phyloP scores from a whole-genome alignment of 2,888 invertebrate species.

The Agrotis clavis region DNA sequence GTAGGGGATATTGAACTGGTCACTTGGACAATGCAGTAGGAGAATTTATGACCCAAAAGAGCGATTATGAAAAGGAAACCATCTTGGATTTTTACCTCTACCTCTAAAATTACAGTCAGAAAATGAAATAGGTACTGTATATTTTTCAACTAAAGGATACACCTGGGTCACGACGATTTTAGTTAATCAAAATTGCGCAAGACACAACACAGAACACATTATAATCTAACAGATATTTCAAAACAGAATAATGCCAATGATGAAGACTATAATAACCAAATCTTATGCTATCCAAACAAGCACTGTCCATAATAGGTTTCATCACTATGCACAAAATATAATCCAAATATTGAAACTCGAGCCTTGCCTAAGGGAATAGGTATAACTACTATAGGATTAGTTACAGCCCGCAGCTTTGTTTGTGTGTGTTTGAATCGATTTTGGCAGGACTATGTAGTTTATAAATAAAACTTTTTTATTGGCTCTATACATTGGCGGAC shows the following conservation, averaged over 20 bases:
- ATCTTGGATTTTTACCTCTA: too few relatives aligned
- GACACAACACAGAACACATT: too few relatives aligned
- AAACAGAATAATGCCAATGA: too few relatives aligned
- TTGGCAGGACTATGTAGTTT: constrained; percentile 25
- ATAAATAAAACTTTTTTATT: constrained; percentile 52
- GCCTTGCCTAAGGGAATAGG: constrained; percentile 28
- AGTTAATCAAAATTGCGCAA: too few relatives aligned
- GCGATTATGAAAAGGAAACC: neutral
- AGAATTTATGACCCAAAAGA: neutral
- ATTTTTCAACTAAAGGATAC: too few relatives aligned
- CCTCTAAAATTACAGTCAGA: too few relatives aligned
- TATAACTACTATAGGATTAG: constrained; percentile 30
- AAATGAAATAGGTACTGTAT: too few relatives aligned
- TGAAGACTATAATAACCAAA: too few relatives aligned
- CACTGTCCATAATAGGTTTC: constrained; percentile 8
- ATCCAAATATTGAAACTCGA: constrained; percentile 21
- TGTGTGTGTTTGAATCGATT: constrained; percentile 46
- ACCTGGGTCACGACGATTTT: too few relatives aligned
- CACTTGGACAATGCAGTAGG: neutral
- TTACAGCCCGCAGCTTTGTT: constrained; percentile 32
- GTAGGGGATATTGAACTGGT: constrained; percentile 9
- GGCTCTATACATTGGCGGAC: constrained; percentile 5
- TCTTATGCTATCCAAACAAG: neutral
- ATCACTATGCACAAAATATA: neutral
- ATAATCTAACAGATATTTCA: too few relatives aligned